phyloP scores from a whole-genome alignment of 2,888 invertebrate species.

The Campopleginae sp. region DNA sequence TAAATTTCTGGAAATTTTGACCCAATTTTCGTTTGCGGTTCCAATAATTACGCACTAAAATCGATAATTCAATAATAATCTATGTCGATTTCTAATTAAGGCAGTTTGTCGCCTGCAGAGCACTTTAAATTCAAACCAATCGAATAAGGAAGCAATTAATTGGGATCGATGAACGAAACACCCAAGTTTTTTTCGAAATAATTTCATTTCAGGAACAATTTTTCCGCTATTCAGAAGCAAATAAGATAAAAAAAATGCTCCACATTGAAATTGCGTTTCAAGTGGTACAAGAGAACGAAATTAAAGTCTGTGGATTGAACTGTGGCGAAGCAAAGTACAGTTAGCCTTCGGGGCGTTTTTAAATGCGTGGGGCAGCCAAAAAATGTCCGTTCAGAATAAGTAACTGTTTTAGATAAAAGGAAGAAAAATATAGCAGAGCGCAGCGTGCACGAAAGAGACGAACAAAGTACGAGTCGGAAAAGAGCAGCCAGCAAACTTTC shows the following conservation, averaged over 20 bases:
- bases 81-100: background rate
- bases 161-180: background rate
- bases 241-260: background rate
- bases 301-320: background rate
- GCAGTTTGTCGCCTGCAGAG: no score
- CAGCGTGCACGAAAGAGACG: slow-evolving; percentile 17
- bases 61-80: background rate
- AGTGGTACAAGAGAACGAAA: background rate
- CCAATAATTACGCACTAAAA: background rate
- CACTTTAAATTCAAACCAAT: background rate
- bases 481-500: slow-evolving; percentile 49
- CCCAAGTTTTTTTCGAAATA: background rate
- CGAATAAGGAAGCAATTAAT: background rate
- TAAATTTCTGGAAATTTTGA: background rate
- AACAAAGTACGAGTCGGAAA: slow-evolving; percentile 6
- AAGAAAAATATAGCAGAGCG: background rate
- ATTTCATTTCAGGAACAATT: background rate
- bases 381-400: background rate
- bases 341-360: slow-evolving; percentile 6
- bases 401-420: background rate
- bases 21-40: background rate
- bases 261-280: background rate
- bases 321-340: background rate
- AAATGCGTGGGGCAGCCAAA: background rate
- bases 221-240: background rate